These are phyloP conservation scores for Pteronura brasiliensis DNA, from an alignment of 2,113 vertebrate species.

Conservation along the genomic window DNA sequence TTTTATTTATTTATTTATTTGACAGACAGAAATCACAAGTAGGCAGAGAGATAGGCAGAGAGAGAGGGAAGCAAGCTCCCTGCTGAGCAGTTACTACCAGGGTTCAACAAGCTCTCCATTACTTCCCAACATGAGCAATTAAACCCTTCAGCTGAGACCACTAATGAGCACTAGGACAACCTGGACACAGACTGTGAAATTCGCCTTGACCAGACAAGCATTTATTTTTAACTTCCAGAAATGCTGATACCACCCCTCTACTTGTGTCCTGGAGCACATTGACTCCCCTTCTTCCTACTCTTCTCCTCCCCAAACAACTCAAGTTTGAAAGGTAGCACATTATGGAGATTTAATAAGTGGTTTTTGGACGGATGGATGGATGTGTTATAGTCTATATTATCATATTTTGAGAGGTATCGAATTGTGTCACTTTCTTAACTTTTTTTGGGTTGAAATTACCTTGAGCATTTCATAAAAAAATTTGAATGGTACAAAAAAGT, in stretches of 20 bases:
- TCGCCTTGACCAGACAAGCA: not conserved
- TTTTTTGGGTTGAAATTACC: not conserved
- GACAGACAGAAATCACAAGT: too few species aligned
- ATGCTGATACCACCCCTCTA: not conserved
- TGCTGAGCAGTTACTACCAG: not conserved
- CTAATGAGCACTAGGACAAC: not conserved
- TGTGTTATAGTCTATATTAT: not conserved
- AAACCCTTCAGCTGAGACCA: not conserved
- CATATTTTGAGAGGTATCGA: not conserved
- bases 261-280: not conserved
- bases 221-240: not conserved
- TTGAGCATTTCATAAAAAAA: not conserved
- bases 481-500: not conserved
- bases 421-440: not conserved
- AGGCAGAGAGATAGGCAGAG: too few species aligned
- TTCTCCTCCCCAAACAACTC: not conserved
- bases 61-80: too few species aligned
- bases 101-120: not conserved
- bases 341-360: not conserved
- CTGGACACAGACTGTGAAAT: not conserved
- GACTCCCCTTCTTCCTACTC: fast-evolving
- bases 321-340: not conserved
- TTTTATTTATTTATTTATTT: too few species aligned
- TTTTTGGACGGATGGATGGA: not conserved
- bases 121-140: not conserved